phyloP scores from a whole-genome alignment of 1,140 invertebrate species.

The Rhizoglyphus robini region DNA sequence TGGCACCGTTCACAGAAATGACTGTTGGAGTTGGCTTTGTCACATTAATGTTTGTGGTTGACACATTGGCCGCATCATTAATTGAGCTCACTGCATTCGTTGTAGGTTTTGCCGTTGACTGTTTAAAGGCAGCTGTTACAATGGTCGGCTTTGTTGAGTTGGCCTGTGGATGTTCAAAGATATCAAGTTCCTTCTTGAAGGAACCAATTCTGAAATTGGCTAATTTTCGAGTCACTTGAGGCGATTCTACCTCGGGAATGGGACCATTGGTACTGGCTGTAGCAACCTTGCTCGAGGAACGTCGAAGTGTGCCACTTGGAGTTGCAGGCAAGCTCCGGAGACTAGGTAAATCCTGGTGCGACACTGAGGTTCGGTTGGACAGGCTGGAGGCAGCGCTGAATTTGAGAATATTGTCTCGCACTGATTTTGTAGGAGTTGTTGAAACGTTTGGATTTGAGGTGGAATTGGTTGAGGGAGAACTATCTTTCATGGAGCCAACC shows the following conservation, averaged over 20 bases:
- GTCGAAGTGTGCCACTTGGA: neutral
- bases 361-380: neutral
- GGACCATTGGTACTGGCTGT: neutral
- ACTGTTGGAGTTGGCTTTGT: neutral
- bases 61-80: neutral
- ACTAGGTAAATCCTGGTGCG: neutral
- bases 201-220: conserved; percentile 15
- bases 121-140: neutral
- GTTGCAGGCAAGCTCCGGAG: neutral
- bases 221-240: neutral
- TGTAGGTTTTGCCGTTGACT: neutral
- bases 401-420: neutral
- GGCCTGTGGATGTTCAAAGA: neutral
- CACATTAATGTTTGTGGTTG: neutral
- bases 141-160: neutral
- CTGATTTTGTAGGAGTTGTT: neutral
- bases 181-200: conserved; percentile 13
- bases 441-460: neutral
- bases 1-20: neutral
- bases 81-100: neutral
- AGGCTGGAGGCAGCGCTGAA: neutral
- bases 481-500: neutral
- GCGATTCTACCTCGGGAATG: neutral
- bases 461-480: neutral
- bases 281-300: neutral